Evolutionary conservation across 2,113 vertebrate genomes (phyloP).

Genomic region (Fulica atra): DNA sequence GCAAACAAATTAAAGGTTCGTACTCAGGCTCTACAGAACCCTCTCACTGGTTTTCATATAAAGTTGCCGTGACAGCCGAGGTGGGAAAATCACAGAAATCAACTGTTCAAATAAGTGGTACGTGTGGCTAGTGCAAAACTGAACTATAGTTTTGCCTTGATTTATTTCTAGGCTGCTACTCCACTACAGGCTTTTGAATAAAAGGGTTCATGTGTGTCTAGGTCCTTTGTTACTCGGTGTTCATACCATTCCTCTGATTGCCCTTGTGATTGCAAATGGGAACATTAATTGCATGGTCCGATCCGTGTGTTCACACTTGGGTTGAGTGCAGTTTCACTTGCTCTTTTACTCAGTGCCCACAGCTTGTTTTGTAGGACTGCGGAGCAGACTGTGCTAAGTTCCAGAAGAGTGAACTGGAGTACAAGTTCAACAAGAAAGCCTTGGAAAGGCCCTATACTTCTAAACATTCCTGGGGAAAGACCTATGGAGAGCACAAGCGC

Average conservation of each 20-base stretch:
- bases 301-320: not conserved
- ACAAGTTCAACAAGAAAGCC: constrained; percentile 91
- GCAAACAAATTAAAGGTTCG: not conserved
- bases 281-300: not conserved
- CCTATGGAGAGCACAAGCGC: constrained; percentile 93
- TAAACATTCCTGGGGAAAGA: constrained; percentile 91
- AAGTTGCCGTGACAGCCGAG: not conserved
- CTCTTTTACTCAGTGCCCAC: not conserved
- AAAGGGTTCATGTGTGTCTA: not conserved
- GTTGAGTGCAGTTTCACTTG: not conserved
- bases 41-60: not conserved
- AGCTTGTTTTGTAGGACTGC: constrained; percentile 80
- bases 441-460: constrained; percentile 87
- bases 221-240: not conserved
- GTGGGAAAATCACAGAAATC: not conserved
- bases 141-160: not conserved
- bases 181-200: not conserved
- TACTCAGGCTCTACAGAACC: not conserved
- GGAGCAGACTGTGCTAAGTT: constrained; percentile 98
- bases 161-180: not conserved
- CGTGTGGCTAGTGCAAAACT: no score
- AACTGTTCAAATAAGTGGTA: not conserved
- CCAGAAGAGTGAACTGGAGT: constrained; percentile 94
- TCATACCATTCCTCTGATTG: not conserved
- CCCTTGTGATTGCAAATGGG: not conserved